These are phyloP conservation scores for Manis pentadactyla DNA, from an alignment of 2,797 vertebrate genomes.

Conservation along the genomic window DNA sequence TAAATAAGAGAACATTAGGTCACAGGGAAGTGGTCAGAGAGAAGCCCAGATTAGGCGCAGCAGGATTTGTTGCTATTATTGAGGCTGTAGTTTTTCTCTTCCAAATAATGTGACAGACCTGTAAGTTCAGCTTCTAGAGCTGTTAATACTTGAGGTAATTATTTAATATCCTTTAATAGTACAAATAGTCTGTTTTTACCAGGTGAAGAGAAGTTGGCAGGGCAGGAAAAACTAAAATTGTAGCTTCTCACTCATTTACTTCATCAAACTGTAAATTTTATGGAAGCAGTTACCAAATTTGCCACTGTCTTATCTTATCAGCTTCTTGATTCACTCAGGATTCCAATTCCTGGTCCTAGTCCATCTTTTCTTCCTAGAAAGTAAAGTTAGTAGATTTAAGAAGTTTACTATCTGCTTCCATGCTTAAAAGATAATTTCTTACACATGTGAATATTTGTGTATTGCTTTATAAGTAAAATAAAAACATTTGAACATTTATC, in stretches of 20 bases:
- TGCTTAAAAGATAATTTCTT: slow-evolving; percentile 31
- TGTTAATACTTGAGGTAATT: slow-evolving; percentile 5
- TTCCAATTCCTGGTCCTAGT: slow-evolving; percentile 33
- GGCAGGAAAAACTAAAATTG: slow-evolving; percentile 1
- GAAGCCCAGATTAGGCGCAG: background rate
- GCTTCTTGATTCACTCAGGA: background rate
- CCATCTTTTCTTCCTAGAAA: slow-evolving; percentile 6
- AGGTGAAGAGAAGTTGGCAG: background rate
- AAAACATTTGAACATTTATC: slow-evolving; percentile 22
- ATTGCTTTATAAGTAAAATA: slow-evolving; percentile 5
- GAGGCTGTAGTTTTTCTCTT: background rate
- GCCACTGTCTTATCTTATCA: background rate
- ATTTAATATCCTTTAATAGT: background rate
- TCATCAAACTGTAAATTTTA: background rate
- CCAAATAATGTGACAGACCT: background rate
- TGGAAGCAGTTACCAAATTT: background rate
- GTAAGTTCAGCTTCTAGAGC: background rate
- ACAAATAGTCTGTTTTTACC: background rate
- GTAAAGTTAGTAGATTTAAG: slow-evolving; percentile 21
- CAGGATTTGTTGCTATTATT: background rate
- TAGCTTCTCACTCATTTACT: background rate
- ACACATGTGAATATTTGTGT: background rate
- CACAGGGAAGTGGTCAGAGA: background rate
- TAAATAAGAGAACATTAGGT: background rate
- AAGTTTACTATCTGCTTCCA: slow-evolving; percentile 27